These are phyloP conservation scores for Acropora yongei DNA, from an alignment of 64 coral and sea anemone genomes.

Conservation along the genomic window DNA sequence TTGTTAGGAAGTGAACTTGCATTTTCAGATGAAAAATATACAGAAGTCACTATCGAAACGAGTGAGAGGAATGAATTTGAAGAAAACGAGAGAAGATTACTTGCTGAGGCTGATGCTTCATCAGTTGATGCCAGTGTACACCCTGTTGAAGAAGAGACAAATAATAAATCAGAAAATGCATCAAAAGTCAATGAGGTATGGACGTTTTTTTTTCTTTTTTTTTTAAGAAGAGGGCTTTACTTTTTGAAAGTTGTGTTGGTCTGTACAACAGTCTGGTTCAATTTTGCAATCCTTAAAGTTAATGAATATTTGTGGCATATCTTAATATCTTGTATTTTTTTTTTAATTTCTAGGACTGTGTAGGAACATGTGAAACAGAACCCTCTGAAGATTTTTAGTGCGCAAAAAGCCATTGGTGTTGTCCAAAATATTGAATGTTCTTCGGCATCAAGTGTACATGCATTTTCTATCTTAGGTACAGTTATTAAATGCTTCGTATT, in stretches of 20 bases:
- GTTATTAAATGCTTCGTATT: too few relatives aligned
- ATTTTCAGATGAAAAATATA: background rate
- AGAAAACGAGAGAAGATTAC: slow-evolving; percentile 33
- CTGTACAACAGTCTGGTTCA: background rate
- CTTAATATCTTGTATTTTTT: background rate
- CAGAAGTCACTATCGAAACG: background rate
- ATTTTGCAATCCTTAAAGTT: too few relatives aligned
- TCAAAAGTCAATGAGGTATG: background rate
- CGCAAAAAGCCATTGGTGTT: background rate
- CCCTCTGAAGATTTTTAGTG: background rate
- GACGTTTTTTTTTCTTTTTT: background rate
- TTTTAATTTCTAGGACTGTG: background rate
- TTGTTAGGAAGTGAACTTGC: background rate
- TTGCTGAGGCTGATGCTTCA: background rate
- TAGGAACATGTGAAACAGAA: background rate
- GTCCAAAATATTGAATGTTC: background rate
- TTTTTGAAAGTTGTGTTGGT: background rate
- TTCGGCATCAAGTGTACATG: background rate
- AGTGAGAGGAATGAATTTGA: background rate
- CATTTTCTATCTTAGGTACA: background rate
- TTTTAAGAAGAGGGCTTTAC: background rate
- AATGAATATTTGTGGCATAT: too few relatives aligned
- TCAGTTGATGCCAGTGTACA: background rate
- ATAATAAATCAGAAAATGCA: background rate
- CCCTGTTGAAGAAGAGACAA: background rate